Evolutionary conservation across 2,888 invertebrate genomes (phyloP), one percentile per base, ranked within the genome.

Genomic region (Nomada ruficornis): DNA sequence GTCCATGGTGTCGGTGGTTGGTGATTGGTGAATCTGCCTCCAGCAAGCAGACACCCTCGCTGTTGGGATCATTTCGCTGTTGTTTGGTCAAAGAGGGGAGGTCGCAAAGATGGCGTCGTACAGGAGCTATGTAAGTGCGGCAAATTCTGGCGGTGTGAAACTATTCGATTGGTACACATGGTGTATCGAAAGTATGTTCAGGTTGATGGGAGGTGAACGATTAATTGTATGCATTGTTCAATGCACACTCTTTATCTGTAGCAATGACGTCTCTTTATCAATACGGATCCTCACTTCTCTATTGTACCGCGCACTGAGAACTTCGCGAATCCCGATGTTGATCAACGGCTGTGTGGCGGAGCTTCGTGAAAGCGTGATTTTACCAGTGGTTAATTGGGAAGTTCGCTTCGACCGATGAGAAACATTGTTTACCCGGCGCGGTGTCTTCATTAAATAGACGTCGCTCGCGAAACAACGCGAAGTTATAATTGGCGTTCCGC

Each of bases 101-200:
- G 7, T 9, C 26, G 23, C 15, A 7, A 70, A 50, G 62, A 93
- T 93, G 93, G 89, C 93, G 47, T 92, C 93, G 78, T 93, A 93
- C 86, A 92, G 92, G 85, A 92, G 89, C 91, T 94, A 93, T 76
- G 93, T 94, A 92, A 93, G 93, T 93, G 50, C n/a, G 18, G 20
- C 13, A 1, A 42, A 1, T 57, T 5, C n/a, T 29, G 67, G 85
- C 36, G 36, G 36, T 5, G 36, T 36, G 36, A 36, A 36, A 36
- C 36, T 0, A 5, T 36, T 47, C 15, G 23, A 57, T 7, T 4
- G 54, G 10, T 44, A 42, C 9, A 5, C 15, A 62, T 52, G 23
- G 52, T 42, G 36, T 26, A 26, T 57, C 10, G n/a, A 20, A 54
- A 20, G n/a, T 54, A 10, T 36, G 36, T 36, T 36, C 36, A 1